Evolutionary conservation across 2,888 invertebrate species (phyloP), one percentile per base, ranked within the genome.

Genomic region (Metallyticus violacea): DNA sequence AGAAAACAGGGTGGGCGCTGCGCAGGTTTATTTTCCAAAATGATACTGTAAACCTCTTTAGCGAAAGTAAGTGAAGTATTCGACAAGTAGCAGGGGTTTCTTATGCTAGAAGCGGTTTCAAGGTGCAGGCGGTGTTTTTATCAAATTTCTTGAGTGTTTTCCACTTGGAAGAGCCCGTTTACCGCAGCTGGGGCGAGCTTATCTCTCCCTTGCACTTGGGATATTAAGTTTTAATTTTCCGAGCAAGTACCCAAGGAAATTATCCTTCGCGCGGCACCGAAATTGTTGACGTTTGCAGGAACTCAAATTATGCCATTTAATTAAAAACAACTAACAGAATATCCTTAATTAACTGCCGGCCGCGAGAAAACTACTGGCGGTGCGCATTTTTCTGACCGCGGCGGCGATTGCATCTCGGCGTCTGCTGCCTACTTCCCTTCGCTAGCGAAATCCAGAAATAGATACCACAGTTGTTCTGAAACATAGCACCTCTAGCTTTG

Each of bases 171-270:
- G 15, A 15, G 40, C 40, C 40, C 40, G 15, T 62, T 62, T 62
- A 62, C 40, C 40, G 40, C 40, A 62, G 40, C 40, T 62, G 78
- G 25, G 85, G 29, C 81, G 30, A 62, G 86, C 86, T 86, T 86
- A 86, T 86, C 86, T 82, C 30, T 26, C 78, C 77, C 26, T 77
- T 7, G 77, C 86, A 86, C 82, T 86, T 81, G 81, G 86, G 86
- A 86, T 86, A 86, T 86, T 82, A 86, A 86, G 81, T 86, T 86
- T 86, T 86, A 86, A 86, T 86, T 86, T 82, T 86, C 81, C 81
- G 76, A 86, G 86, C 81, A 86, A 86, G 80, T 15, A 86, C 86
- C 28, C 81, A 26, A 82, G 86, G 78, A 86, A 81, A 86, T 86
- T 81, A 82, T 81, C 86, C 78, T 78, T 15, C 76, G 7, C 76